Conservation (phyloP, 2,888 invertebrate species). For the Meghimatium bilineatum region DNA sequence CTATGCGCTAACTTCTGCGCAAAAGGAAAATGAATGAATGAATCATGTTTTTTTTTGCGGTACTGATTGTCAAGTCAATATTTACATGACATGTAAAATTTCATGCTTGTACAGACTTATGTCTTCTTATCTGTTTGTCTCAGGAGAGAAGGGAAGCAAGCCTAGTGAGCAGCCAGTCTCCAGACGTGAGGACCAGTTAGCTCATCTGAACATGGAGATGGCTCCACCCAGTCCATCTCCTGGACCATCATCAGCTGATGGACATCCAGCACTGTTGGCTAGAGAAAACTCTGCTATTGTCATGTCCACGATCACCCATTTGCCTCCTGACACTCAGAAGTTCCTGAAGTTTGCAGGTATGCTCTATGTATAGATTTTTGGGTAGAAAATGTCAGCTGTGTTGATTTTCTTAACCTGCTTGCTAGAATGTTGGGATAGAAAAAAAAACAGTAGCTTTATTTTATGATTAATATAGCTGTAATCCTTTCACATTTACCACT, state of each 20-base stretch:
- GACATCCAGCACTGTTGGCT: conserved; percentile 54
- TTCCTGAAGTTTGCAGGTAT: conserved; percentile 88
- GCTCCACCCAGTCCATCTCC: conserved; percentile 71
- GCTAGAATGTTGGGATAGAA: too few species aligned
- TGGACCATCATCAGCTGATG: conserved; percentile 54
- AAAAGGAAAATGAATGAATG: too few species aligned
- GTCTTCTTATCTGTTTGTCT: not conserved
- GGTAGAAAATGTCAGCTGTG: too few species aligned
- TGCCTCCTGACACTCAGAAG: conserved; percentile 84
- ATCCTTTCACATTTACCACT: too few species aligned
- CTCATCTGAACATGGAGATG: conserved; percentile 77
- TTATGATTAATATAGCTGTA: too few species aligned
- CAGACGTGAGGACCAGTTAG: conserved; percentile 78
- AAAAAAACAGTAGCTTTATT: too few species aligned
- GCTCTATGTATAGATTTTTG: not conserved
- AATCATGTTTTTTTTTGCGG: too few species aligned
- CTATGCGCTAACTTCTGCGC: too few species aligned
- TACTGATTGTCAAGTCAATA: too few species aligned
- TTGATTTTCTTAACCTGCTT: too few species aligned
- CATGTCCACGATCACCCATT: conserved; percentile 61
- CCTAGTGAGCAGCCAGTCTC: conserved; percentile 58
- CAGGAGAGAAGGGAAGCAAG: conserved; percentile 72
- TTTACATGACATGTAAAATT: too few species aligned
- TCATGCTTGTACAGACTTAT: too few species aligned
- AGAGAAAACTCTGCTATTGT: conserved; percentile 67